These are phyloP conservation scores for Myrmophylax atrothorax DNA, from an alignment of 2,113 vertebrate genomes.

Conservation along the genomic window DNA sequence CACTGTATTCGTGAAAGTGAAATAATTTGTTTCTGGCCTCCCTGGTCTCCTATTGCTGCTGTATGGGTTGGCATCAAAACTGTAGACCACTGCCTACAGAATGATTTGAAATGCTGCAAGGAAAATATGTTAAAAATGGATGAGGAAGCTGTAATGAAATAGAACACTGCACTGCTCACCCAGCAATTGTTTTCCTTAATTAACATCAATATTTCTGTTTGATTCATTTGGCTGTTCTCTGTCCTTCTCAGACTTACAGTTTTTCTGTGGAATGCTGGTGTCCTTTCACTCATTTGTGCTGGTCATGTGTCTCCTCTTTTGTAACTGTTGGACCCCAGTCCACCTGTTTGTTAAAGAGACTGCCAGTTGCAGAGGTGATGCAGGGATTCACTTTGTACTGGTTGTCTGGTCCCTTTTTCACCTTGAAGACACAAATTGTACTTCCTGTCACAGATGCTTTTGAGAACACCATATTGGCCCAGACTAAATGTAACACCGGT, in stretches of 20 bases:
- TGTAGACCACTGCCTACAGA: neutral
- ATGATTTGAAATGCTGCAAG: neutral
- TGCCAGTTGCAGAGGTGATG: neutral
- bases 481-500: slow-evolving; percentile 75
- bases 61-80: neutral
- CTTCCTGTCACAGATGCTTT: slow-evolving; percentile 82
- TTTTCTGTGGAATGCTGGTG: slow-evolving; percentile 15
- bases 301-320: neutral
- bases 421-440: slow-evolving; percentile 35
- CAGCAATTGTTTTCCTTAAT: neutral
- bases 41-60: neutral
- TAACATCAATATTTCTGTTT: neutral
- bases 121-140: neutral
- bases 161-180: slow-evolving; percentile 2
- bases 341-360: neutral
- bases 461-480: slow-evolving; percentile 79
- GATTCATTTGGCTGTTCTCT: neutral
- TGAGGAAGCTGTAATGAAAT: slow-evolving; percentile 5
- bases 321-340: neutral
- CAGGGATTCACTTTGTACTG: neutral
- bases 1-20: neutral
- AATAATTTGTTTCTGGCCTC: neutral
- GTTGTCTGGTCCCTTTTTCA: slow-evolving; percentile 19
- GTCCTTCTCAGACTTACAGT: neutral
- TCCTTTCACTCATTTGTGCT: neutral